These are phyloP conservation scores for Bothrops jararaca DNA, from an alignment of 2,113 vertebrate genomes.

Conservation along the genomic window DNA sequence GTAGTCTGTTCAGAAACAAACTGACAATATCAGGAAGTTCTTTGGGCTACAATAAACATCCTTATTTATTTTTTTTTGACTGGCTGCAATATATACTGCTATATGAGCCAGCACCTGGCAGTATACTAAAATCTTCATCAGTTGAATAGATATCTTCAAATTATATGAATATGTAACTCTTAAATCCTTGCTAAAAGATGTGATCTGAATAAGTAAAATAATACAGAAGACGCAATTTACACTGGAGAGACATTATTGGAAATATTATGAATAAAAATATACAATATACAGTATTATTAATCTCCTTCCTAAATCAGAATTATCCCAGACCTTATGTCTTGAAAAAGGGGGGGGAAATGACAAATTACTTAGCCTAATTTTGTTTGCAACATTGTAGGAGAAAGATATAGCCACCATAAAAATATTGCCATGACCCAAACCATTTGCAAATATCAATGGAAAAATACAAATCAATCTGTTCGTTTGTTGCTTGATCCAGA, in stretches of 20 bases:
- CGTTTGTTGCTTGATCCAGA: background rate
- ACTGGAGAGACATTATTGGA: background rate
- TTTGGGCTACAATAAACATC: background rate
- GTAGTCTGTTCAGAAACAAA: background rate
- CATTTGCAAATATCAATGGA: background rate
- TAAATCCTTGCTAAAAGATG: background rate
- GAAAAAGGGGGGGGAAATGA: background rate
- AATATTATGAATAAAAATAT: background rate
- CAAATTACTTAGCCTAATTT: background rate
- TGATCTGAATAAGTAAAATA: background rate
- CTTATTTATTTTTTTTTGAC: background rate
- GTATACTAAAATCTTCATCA: background rate
- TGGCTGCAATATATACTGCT: background rate
- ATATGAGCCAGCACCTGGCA: too few relatives aligned
- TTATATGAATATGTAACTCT: background rate
- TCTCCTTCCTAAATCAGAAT: background rate
- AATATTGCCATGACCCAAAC: background rate
- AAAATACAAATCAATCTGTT: background rate
- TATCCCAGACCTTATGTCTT: background rate
- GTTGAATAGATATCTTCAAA: background rate
- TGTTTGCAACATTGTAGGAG: background rate
- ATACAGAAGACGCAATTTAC: background rate
- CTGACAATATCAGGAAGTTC: background rate
- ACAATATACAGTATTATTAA: background rate
- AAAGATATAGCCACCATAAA: background rate